A percentile compares a stretch with the other conserved stretches of the same genome.
Conservation (phyloP, 2,113 vertebrate genomes). For the Hypanus sabinus region DNA sequence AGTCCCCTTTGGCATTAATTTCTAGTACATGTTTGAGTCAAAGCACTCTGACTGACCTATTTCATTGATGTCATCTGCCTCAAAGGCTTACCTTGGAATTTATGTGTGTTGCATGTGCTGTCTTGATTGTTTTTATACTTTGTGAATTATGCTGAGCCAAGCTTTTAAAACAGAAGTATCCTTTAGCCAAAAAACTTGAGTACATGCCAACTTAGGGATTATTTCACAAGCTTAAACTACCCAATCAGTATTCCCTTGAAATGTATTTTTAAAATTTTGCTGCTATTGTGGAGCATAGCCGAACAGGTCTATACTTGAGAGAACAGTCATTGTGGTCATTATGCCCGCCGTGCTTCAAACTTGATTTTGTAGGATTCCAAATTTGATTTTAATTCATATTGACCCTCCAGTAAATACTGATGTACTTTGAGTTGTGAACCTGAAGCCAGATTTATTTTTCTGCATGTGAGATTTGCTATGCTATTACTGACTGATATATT, state of each 20-base stretch:
- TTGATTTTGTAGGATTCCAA: too few species aligned
- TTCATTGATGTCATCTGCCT: constrained; percentile 28
- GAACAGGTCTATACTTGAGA: neutral
- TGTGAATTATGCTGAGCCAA: neutral
- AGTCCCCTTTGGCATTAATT: neutral
- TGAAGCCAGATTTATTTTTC: neutral
- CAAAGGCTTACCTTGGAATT: neutral
- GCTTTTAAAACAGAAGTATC: neutral
- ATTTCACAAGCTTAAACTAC: neutral
- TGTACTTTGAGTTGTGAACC: too few species aligned
- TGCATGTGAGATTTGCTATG: neutral
- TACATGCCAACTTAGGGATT: neutral
- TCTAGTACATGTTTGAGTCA: constrained; percentile 19
- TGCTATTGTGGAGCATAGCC: neutral
- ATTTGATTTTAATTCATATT: neutral
- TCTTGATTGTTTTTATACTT: constrained; percentile 30
- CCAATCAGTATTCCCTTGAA: neutral
- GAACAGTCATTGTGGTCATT: neutral
- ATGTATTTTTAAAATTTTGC: neutral
- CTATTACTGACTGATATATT: neutral
- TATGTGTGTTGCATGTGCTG: constrained; percentile 22
- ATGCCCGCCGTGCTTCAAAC: neutral
- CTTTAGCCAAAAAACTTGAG: neutral
- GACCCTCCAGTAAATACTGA: neutral
- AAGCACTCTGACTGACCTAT: constrained; percentile 16